A percentile compares a stretch with the other conserved stretches of the same genome.
These are phyloP conservation scores for Heliconius melpomene DNA, from an alignment of 1,140 invertebrate genomes.

Conservation along the genomic window DNA sequence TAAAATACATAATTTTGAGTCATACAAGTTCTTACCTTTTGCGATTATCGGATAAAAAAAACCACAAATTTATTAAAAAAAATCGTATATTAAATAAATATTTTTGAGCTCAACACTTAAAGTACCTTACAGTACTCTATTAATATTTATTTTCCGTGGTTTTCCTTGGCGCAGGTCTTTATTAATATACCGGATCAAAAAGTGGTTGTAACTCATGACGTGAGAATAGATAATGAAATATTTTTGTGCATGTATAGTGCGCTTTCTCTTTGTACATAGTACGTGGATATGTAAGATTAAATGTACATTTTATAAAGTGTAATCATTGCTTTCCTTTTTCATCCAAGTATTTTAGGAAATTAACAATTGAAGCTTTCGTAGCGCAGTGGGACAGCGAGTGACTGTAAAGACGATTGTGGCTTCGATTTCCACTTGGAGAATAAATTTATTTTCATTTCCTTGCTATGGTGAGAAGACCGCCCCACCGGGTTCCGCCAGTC, in stretches of 20 bases:
- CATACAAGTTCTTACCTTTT: too few species aligned
- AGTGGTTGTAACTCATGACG: conserved; percentile 14
- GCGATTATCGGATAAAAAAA: too few species aligned
- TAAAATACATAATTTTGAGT: too few species aligned
- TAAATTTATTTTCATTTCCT: too few species aligned
- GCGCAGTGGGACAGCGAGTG: background rate
- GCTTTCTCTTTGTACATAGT: conserved; percentile 74
- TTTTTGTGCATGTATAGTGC: conserved; percentile 72
- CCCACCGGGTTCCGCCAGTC: too few species aligned
- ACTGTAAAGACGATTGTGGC: background rate
- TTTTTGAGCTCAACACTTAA: background rate
- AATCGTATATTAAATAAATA: too few species aligned
- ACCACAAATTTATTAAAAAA: background rate
- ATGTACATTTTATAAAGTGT: conserved; percentile 78
- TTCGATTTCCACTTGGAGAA: background rate
- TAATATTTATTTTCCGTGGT: background rate
- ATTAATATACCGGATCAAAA: conserved; percentile 2
- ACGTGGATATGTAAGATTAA: conserved; percentile 77
- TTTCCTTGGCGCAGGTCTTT: background rate
- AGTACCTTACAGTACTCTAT: background rate
- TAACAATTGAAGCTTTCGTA: background rate
- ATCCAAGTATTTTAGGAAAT: background rate
- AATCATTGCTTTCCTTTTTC: conserved; percentile 46
- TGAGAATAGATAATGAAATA: conserved; percentile 46
- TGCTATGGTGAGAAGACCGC: too few species aligned